A percentile compares a stretch with the other conserved stretches of the same genome.
Evolutionary conservation across 2,113 vertebrate genomes (phyloP).

Genomic region (Gorilla gorilla): DNA sequence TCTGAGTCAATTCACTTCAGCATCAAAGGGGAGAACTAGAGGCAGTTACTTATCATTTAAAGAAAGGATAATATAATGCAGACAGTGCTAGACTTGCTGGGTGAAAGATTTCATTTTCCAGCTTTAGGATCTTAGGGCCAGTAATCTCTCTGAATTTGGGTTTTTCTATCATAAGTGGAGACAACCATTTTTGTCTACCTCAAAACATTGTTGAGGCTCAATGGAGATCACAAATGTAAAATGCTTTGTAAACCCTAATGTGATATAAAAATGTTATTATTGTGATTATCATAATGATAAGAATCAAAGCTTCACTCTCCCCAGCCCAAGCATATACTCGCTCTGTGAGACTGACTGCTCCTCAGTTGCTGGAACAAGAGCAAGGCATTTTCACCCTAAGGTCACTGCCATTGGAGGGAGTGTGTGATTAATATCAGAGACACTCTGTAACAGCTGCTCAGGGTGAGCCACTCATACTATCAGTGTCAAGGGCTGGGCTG

Average conservation of each 20-base stretch:
- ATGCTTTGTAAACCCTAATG: neutral
- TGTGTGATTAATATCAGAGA: slow-evolving; percentile 56
- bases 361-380: neutral
- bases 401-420: slow-evolving; percentile 1
- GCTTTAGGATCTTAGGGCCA: neutral
- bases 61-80: neutral
- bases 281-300: neutral
- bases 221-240: neutral
- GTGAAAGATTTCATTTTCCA: neutral
- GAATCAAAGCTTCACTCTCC: neutral
- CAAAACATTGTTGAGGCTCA: neutral
- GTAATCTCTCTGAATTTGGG: neutral
- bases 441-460: slow-evolving; percentile 41
- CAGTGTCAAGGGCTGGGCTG: slow-evolving; percentile 41
- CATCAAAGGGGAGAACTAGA: neutral
- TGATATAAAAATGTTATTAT: neutral
- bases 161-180: neutral
- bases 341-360: too few species aligned
- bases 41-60: neutral
- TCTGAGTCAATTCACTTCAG: neutral
- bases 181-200: neutral
- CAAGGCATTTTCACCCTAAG: neutral
- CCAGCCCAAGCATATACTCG: too few species aligned
- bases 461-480: neutral
- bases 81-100: neutral